phyloP scores from a whole-genome alignment of 2,113 vertebrate genomes.

The Aphyosemion australe region DNA sequence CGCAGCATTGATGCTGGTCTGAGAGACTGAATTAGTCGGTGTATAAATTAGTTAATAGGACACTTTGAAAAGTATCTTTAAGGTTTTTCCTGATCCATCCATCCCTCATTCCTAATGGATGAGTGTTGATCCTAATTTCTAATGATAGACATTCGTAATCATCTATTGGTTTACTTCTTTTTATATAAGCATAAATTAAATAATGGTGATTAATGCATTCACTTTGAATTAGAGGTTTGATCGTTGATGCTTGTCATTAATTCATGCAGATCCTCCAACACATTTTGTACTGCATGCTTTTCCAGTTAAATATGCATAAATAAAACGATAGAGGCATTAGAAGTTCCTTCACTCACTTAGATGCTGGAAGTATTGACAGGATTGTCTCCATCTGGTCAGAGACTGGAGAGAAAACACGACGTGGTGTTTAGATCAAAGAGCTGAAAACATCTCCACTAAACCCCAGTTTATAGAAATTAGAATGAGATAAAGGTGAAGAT shows the following conservation, averaged over 20 bases:
- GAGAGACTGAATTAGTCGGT: background rate
- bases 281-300: conserved; percentile 49
- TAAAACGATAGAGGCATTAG: conserved; percentile 59
- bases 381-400: conserved; percentile 28
- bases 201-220: conserved; percentile 76
- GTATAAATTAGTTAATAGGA: conserved; percentile 4
- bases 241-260: conserved; percentile 67
- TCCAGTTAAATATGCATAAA: conserved; percentile 63
- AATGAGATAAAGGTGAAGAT: background rate
- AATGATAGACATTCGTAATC: conserved; percentile 62
- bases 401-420: conserved; percentile 18
- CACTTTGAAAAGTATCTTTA: conserved; percentile 3
- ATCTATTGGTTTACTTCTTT: conserved; percentile 55
- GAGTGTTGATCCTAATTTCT: conserved; percentile 38
- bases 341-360: conserved; percentile 68
- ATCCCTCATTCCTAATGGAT: conserved; percentile 32
- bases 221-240: conserved; percentile 70
- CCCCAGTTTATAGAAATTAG: conserved; percentile 2
- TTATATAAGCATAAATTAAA: conserved; percentile 76
- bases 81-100: conserved; percentile 7
- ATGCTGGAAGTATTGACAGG: conserved; percentile 33
- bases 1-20: too few relatives aligned
- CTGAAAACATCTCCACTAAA: background rate
- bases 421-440: background rate
- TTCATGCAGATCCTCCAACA: conserved; percentile 64